A percentile compares a stretch with the other conserved stretches of the same genome.
Evolutionary conservation across 2,888 invertebrate genomes (phyloP).

Genomic region (Lycia hirtaria): DNA sequence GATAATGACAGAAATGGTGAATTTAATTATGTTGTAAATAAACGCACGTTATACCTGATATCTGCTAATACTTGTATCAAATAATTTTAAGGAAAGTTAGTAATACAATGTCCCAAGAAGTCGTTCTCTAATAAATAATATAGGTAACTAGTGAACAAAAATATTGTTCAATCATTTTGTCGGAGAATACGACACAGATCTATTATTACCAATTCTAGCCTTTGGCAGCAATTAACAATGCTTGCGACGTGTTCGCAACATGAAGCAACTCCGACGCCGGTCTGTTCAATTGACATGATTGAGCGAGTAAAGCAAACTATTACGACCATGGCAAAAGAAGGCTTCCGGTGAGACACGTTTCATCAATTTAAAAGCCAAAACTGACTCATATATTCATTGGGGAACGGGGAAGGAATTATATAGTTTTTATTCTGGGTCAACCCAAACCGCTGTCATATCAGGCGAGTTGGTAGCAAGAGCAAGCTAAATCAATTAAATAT

Average conservation of each 20-base stretch:
- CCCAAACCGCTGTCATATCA: background rate
- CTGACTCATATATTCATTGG: constrained; percentile 39
- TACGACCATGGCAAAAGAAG: constrained; percentile 41
- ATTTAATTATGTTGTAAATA: no score
- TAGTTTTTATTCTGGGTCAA: constrained; percentile 3
- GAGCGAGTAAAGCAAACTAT: constrained; percentile 36
- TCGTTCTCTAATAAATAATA: background rate
- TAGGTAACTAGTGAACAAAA: background rate
- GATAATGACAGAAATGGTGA: no score
- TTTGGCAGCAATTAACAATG: constrained; percentile 23
- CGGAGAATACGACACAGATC: background rate
- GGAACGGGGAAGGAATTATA: background rate
- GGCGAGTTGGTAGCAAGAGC: no score
- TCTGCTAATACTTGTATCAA: no score
- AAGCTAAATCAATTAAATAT: no score
- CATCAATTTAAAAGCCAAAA: constrained; percentile 60
- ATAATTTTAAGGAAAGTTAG: no score
- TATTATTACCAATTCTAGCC: constrained; percentile 10
- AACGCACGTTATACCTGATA: no score
- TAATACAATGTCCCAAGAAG: background rate
- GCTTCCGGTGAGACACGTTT: constrained; percentile 47
- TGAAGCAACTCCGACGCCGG: background rate
- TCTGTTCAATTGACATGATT: constrained; percentile 43
- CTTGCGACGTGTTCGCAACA: constrained; percentile 12
- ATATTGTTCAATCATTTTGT: background rate